Percentiles rank a stretch among this genome's conserved stretches.
phyloP scores from a whole-genome alignment of 2,113 vertebrate genomes.

The Scartelaos histophorus region DNA sequence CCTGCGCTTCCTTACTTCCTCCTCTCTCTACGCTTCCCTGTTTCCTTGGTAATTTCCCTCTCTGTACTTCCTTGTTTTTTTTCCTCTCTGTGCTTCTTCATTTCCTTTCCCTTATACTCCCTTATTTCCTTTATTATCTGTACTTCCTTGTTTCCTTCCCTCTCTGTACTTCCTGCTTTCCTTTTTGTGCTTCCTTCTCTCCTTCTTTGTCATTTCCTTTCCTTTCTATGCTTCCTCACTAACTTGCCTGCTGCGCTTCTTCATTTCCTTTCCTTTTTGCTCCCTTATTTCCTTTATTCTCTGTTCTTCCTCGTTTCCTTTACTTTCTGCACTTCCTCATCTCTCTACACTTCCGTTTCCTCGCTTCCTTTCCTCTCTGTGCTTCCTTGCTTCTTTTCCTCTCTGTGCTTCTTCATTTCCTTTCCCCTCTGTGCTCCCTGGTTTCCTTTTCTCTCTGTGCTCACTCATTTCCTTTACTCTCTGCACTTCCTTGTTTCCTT shows the following conservation, averaged over 20 bases:
- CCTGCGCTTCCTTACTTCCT: background rate
- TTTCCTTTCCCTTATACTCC: background rate
- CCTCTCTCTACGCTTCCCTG: background rate
- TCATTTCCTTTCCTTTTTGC: too few species aligned
- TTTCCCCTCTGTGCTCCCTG: background rate
- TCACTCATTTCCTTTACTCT: background rate
- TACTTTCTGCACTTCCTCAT: background rate
- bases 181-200: background rate
- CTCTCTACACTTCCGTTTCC: too few species aligned
- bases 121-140: background rate
- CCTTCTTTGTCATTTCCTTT: too few species aligned
- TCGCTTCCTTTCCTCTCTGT: background rate
- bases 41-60: background rate
- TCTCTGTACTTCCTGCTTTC: background rate
- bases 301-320: too few species aligned
- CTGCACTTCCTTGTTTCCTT: background rate
- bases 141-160: constrained; percentile 9
- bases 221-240: too few species aligned
- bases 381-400: background rate
- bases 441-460: background rate
- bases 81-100: background rate
- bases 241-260: too few species aligned
- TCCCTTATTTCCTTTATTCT: too few species aligned
- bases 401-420: too few species aligned
- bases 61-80: background rate